Evolutionary conservation across 1,140 invertebrate genomes (phyloP), one percentile per base, ranked within the genome.

Genomic region (Mamestra configurata): DNA sequence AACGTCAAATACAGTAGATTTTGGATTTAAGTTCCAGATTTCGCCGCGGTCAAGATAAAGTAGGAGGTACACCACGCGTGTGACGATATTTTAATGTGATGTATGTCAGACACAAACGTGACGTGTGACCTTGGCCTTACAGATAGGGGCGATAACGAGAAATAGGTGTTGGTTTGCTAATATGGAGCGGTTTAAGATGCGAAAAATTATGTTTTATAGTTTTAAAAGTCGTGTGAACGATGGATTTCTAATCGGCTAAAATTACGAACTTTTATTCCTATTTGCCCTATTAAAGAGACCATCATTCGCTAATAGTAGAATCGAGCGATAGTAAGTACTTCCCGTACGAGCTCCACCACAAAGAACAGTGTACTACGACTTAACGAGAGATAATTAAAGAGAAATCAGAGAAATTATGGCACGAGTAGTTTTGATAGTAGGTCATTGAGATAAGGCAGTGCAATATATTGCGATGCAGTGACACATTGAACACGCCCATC

Each of bases 401-500:
- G 31, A 61, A 61, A 61, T n/a, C 27, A 35, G 57, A 18, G 27
- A 35, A 27, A n/a, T 13, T 11, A 18, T 18, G 15, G n/a, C 57
- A 61, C 57, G 57, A 61, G 57, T 35, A 18, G 15, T n/a, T 8
- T 35, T 35, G 13, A 35, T 35, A 61, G 15, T 35, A 37, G 57
- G 57, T 35, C 57, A 18, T 18, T 61, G 6, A 61, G 57, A 61
- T 61, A 61, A 61, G 15, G 13, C 24, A 15, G n/a, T 35, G n/a
- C 24, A 31, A 59, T 37, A 61, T 35, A 35, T 35, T 35, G 27
- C 57, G 27, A 24, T n/a, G 57, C 57, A 35, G n/a, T 61, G 57
- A 61, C 57, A 61, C 27, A 18, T 35, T 35, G 57, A 31, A 61
- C 57, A 61, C 57, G n/a, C 57, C 57, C 57, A 31, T 61, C n/a